These are phyloP conservation scores for Neoarius graeffei DNA, from an alignment of 2,113 vertebrate genomes.

Conservation along the genomic window DNA sequence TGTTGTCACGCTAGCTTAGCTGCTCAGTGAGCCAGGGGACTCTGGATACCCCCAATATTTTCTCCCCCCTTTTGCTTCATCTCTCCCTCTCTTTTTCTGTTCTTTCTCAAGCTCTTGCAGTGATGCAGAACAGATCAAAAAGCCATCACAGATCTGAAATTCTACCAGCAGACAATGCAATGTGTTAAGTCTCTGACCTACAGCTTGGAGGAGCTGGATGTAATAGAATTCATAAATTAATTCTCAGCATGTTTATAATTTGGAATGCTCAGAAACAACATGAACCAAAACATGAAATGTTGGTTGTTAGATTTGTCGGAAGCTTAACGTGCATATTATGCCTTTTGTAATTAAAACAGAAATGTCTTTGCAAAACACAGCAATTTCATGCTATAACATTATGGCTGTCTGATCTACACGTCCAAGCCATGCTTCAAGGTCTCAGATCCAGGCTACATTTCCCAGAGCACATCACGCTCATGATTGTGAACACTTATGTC, in stretches of 20 bases:
- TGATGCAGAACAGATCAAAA: slow-evolving; percentile 46
- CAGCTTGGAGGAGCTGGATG: slow-evolving; percentile 31
- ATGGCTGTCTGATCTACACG: too few relatives aligned
- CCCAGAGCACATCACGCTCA: too few relatives aligned
- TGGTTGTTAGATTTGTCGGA: neutral
- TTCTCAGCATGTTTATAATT: neutral
- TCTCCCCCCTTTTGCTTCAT: slow-evolving; percentile 43
- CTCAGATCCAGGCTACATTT: too few relatives aligned
- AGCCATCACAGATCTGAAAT: slow-evolving; percentile 40
- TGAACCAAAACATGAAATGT: neutral
- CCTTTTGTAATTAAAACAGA: slow-evolving; percentile 15
- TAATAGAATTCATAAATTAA: slow-evolving; percentile 32
- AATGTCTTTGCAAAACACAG: neutral
- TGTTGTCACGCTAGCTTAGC: slow-evolving; percentile 57
- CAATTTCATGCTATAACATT: neutral
- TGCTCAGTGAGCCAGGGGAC: slow-evolving; percentile 49
- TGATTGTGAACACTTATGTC: too few relatives aligned
- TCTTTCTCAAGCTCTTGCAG: slow-evolving; percentile 35
- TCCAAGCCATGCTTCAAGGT: neutral
- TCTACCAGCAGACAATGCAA: slow-evolving; percentile 23
- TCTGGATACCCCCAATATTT: slow-evolving; percentile 49
- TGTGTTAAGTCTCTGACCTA: slow-evolving; percentile 30
- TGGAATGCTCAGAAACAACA: slow-evolving; percentile 12
- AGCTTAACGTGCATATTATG: neutral
- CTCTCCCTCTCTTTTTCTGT: slow-evolving; percentile 13